A percentile compares a stretch with the other conserved stretches of the same genome.
phyloP scores from a whole-genome alignment of 2,797 vertebrate species.

The Oreortyx pictus region DNA sequence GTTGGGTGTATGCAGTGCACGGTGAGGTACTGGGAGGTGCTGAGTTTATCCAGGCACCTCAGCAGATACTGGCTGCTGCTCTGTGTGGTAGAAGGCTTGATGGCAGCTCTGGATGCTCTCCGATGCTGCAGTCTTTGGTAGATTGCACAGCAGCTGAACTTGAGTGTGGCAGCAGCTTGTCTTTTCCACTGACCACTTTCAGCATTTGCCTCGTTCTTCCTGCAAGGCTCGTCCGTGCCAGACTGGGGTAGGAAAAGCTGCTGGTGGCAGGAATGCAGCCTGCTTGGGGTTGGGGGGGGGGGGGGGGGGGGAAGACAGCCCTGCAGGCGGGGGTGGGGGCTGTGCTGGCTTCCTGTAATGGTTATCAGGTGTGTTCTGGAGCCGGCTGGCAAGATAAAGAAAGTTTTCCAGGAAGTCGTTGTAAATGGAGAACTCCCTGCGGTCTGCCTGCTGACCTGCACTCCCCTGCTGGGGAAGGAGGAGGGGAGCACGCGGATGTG shows the following conservation, averaged over 20 bases:
- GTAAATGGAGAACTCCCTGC: constrained; percentile 85
- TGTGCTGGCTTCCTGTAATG: constrained; percentile 56
- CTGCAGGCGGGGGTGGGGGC: background rate
- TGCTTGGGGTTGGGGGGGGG: no score
- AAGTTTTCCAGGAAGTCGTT: constrained; percentile 86
- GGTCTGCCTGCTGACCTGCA: constrained; percentile 52
- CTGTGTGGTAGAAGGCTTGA: background rate
- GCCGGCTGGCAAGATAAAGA: constrained; percentile 86
- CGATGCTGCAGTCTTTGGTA: background rate
- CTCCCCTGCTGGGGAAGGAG: constrained; percentile 68
- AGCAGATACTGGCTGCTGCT: background rate
- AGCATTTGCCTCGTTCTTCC: background rate
- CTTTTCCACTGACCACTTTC: background rate
- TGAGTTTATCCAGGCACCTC: background rate
- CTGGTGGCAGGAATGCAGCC: constrained; percentile 16
- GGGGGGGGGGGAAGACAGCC: no score
- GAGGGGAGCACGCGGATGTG: constrained; percentile 37
- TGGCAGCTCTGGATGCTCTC: background rate
- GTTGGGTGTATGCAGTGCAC: background rate
- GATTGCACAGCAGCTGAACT: background rate
- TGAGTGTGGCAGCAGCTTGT: background rate
- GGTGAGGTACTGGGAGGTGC: background rate
- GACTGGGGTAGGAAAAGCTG: background rate
- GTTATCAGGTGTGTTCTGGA: constrained; percentile 72
- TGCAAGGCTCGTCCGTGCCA: background rate